Base-by-base conservation (phyloP, 2,797 vertebrate genomes). In the Pangasius mekongensis region DNA sequence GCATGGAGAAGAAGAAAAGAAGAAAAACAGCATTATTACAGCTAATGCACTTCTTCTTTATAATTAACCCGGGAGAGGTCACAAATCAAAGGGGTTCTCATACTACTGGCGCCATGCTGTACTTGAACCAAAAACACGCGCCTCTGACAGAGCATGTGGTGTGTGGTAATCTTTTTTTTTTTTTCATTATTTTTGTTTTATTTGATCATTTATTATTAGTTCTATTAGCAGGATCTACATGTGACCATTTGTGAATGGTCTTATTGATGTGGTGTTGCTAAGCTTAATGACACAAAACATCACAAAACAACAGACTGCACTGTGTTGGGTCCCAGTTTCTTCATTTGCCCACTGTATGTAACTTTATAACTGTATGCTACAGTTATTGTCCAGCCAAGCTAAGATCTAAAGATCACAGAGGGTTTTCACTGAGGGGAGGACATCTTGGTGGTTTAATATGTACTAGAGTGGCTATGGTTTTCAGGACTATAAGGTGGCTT, bases 1-100 rank as follows among this genome's bases (percentile, higher is more conserved):
- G 64, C 74, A 73, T 87, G 74, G 52, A 85, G 49, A 60, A 78
- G 83, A 84, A 85, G 83, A 85, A 67, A 80, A 71, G 87, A 88
- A 86, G 86, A 84, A 90, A 91, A 89, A 76, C 87, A 86, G 83
- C 89, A 91, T 85, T 84, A 86, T 91, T 88, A 88, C 84, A 73
- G 89, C 87, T 91, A 92, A 91, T 91, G 82, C 84, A 77, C 84
- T 58, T 78, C 84, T 90, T 86, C 90, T 91, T 92, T 91, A 89
- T 92, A 92, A 92, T 92, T 92, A 92, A 91, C 88, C 87, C 87
- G 86, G 84, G 87, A 92, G 89, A 92, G 91, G 89, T 90, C 89
- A 91, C 86, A 89, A 92, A 91, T 92, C 89, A 90, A 89, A 92
- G 91, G 85, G 88, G 73, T 88, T 92, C 83, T 69, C 88, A 74